Percentiles rank a stretch among this genome's conserved stretches.
phyloP scores from a whole-genome alignment of 2,113 vertebrate genomes.

The Bombycilla garrulus region DNA sequence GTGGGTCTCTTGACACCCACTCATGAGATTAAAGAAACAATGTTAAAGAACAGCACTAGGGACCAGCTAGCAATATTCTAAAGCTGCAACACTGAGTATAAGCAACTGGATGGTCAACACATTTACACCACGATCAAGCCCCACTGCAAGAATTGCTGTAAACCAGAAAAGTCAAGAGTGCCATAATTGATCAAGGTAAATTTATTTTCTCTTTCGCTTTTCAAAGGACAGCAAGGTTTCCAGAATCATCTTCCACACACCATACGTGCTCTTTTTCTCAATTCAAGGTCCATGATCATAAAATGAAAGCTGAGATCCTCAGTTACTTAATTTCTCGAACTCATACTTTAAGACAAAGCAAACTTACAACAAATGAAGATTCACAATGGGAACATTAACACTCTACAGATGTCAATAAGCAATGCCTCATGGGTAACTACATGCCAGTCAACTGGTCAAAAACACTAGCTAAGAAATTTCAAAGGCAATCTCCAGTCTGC shows the following conservation, averaged over 20 bases:
- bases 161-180: background rate
- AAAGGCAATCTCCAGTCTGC: background rate
- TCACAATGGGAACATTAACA: background rate
- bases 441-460: background rate
- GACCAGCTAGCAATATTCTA: background rate
- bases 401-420: background rate
- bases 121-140: background rate
- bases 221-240: background rate
- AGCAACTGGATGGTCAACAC: background rate
- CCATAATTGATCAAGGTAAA: background rate
- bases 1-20: background rate
- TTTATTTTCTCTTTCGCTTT: background rate
- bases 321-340: background rate
- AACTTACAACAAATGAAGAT: background rate
- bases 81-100: background rate
- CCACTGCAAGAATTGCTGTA: background rate
- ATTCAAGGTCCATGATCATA: background rate
- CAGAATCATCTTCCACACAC: background rate
- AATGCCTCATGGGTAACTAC: background rate
- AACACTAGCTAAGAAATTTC: background rate
- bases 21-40: background rate
- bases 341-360: background rate
- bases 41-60: background rate
- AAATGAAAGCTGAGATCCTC: background rate
- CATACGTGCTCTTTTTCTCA: background rate